phyloP scores from a whole-genome alignment of 2,888 invertebrate species.

The Meteorus colon region DNA sequence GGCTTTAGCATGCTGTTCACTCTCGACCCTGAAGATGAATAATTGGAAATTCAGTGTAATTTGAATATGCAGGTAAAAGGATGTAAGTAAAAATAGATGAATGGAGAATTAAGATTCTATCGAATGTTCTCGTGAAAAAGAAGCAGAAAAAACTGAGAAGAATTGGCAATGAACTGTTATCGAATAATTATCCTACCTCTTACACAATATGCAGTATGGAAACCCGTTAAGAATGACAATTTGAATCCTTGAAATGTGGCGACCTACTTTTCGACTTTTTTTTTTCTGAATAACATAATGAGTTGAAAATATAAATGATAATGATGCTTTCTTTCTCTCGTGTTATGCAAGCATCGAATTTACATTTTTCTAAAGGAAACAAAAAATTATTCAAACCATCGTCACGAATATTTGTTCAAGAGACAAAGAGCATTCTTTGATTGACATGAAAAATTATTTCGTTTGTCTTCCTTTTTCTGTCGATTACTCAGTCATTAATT shows the following conservation, averaged over 20 bases:
- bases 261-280: slow-evolving; percentile 16
- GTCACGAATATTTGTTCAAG: not conserved
- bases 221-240: slow-evolving; percentile 18
- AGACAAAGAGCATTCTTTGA: not conserved
- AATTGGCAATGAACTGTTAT: slow-evolving; percentile 7
- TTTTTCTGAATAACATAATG: slow-evolving; percentile 19
- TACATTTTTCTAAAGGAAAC: not conserved
- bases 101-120: too few species aligned
- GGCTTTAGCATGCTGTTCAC: too few species aligned
- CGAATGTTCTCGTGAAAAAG: too few species aligned
- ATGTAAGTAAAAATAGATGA: too few species aligned
- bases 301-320: slow-evolving; percentile 30
- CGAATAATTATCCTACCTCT: not conserved
- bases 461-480: not conserved
- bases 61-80: too few species aligned
- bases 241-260: slow-evolving; percentile 24
- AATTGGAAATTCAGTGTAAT: too few species aligned
- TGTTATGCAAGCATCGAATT: not conserved
- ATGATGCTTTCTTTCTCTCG: slow-evolving; percentile 15
- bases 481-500: not conserved
- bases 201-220: slow-evolving; percentile 1
- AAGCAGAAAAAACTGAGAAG: not conserved
- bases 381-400: not conserved
- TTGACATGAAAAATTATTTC: not conserved
- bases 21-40: too few species aligned